Evolutionary conservation across 1,140 invertebrate species (phyloP).

Genomic region (Aradophagus sp.): DNA sequence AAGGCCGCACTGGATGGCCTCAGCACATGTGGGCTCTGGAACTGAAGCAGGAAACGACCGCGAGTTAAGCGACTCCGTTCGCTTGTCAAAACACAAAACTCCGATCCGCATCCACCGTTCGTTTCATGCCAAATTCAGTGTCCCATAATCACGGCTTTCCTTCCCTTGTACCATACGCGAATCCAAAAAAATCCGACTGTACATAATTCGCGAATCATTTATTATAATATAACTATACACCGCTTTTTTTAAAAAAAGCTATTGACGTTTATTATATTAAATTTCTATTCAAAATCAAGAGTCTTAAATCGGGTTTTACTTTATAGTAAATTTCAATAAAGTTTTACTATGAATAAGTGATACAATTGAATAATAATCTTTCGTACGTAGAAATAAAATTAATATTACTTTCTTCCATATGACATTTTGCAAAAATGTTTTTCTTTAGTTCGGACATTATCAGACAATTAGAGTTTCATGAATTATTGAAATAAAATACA

Average conservation of each 20-base stretch:
- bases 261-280: too few relatives aligned
- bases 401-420: too few relatives aligned
- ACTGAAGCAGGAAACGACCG: conserved; percentile 83
- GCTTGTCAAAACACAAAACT: conserved; percentile 29
- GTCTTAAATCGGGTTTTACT: too few relatives aligned
- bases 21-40: conserved; percentile 95
- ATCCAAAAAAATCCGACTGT: conserved; percentile 31
- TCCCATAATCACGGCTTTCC: not conserved
- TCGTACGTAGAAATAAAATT: too few relatives aligned
- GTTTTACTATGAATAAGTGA: too few relatives aligned
- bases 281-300: too few relatives aligned
- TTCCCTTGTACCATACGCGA: too few relatives aligned
- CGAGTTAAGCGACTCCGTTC: conserved; percentile 53
- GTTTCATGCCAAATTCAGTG: conserved; percentile 14
- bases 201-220: conserved; percentile 35
- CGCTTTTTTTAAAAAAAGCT: not conserved
- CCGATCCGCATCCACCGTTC: conserved; percentile 3
- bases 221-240: conserved; percentile 25
- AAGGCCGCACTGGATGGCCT: conserved; percentile 94
- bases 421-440: too few relatives aligned
- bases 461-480: too few relatives aligned
- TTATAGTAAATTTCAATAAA: conserved; percentile 1
- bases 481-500: too few relatives aligned
- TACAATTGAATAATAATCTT: too few relatives aligned
- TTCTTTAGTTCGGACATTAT: too few relatives aligned